Conservation (phyloP, 92 coral and sea anemone genomes). For the Anthopleura xanthogrammica region DNA sequence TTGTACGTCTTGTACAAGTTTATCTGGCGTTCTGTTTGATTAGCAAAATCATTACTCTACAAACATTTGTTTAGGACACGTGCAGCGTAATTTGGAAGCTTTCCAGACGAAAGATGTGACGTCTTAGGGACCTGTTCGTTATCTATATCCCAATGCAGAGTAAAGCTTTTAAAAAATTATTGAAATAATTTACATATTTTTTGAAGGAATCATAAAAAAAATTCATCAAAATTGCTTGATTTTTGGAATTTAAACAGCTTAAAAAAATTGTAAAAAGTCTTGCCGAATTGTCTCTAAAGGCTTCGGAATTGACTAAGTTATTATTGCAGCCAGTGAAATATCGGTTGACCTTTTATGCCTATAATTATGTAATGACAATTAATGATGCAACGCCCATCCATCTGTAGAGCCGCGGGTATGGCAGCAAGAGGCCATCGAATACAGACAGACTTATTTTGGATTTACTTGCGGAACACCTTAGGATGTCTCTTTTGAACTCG, state of each 20-base stretch:
- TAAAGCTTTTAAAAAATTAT: neutral
- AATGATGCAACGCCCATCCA: neutral
- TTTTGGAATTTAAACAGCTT: too few relatives aligned
- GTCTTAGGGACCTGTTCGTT: neutral
- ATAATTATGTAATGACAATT: neutral
- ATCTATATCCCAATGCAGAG: neutral
- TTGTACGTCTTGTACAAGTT: neutral
- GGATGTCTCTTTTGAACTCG: neutral
- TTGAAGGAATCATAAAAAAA: neutral
- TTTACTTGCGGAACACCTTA: neutral
- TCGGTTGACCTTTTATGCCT: neutral
- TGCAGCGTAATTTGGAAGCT: conserved; percentile 11
- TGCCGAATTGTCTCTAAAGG: neutral
- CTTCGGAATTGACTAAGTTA: neutral
- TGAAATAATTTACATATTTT: neutral
- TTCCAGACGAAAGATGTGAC: conserved; percentile 5
- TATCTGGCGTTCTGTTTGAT: conserved; percentile 17
- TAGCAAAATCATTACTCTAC: conserved; percentile 2
- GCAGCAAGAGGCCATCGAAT: neutral
- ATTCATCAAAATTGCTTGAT: too few relatives aligned
- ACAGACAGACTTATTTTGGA: neutral
- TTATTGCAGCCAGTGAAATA: neutral
- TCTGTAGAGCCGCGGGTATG: neutral
- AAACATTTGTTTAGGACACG: conserved; percentile 29
- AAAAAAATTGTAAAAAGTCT: too few relatives aligned